phyloP scores from a whole-genome alignment of 2,888 invertebrate species.

The Patella caerulea region DNA sequence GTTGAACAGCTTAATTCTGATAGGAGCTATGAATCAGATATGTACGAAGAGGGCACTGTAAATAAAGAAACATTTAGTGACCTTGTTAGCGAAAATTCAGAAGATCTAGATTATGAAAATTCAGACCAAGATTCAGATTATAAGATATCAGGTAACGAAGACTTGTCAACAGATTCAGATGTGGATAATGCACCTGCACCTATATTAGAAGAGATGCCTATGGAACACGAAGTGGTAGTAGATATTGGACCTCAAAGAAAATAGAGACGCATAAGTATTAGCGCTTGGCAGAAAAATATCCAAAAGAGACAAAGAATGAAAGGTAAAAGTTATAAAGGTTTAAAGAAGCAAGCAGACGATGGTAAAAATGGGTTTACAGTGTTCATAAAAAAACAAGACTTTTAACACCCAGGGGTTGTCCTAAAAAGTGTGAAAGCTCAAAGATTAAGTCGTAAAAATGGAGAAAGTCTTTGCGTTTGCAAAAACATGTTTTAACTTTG shows the following conservation, averaged over 20 bases:
- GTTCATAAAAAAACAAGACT: neutral
- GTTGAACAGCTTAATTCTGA: no score
- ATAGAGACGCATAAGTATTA: neutral
- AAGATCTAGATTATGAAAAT: no score
- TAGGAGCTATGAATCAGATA: no score
- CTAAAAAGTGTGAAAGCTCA: neutral
- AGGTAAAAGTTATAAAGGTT: neutral
- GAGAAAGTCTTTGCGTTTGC: slow-evolving; percentile 33
- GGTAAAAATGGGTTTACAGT: neutral
- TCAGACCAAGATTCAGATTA: no score
- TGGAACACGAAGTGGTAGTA: no score
- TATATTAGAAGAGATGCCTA: no score
- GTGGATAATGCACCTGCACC: no score
- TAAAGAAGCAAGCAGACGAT: neutral
- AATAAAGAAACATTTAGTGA: no score
- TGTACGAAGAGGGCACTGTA: no score
- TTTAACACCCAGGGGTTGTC: neutral
- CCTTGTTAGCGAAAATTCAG: no score
- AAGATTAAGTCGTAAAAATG: slow-evolving; percentile 18
- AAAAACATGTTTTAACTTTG: slow-evolving; percentile 33
- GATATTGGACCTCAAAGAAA: neutral
- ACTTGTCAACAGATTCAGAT: no score
- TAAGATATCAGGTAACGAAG: no score
- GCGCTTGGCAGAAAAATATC: slow-evolving; percentile 4
- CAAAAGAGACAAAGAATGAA: neutral